Evolutionary conservation across 2,797 vertebrate species (phyloP).

Genomic region (Hirundo rustica): DNA sequence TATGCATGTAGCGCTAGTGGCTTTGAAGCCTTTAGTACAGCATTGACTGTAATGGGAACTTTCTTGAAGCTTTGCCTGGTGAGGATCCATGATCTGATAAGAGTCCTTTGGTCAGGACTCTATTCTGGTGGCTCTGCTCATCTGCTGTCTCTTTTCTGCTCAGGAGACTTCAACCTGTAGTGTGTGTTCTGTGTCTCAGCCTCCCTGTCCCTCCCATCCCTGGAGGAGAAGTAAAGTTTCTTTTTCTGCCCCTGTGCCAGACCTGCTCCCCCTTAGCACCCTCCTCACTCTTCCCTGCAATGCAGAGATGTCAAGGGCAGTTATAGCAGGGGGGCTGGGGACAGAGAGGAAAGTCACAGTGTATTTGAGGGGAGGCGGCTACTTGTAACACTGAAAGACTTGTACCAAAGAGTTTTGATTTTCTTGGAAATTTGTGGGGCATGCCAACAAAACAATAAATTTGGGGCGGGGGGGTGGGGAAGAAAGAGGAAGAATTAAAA

Average conservation of each 20-base stretch:
- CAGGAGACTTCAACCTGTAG: accelerated
- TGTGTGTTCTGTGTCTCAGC: not conserved
- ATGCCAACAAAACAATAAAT: not conserved
- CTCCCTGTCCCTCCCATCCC: not conserved
- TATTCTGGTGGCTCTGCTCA: not conserved
- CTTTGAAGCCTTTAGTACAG: not conserved
- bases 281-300: not conserved
- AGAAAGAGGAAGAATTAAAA: not conserved
- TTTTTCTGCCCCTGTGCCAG: not conserved
- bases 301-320: not conserved
- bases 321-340: not conserved
- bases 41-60: not conserved
- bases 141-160: not conserved
- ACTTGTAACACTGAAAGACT: not conserved
- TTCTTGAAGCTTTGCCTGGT: not conserved
- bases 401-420: not conserved
- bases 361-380: not conserved
- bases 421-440: not conserved
- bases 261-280: not conserved
- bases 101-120: not conserved
- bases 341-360: not conserved
- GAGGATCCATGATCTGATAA: accelerated
- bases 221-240: not conserved
- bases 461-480: accelerated
- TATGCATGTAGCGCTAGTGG: not conserved